Percentiles rank a stretch among this genome's conserved stretches.
phyloP scores from a whole-genome alignment of 2,888 invertebrate genomes.

The Orthonevra nobilis region DNA sequence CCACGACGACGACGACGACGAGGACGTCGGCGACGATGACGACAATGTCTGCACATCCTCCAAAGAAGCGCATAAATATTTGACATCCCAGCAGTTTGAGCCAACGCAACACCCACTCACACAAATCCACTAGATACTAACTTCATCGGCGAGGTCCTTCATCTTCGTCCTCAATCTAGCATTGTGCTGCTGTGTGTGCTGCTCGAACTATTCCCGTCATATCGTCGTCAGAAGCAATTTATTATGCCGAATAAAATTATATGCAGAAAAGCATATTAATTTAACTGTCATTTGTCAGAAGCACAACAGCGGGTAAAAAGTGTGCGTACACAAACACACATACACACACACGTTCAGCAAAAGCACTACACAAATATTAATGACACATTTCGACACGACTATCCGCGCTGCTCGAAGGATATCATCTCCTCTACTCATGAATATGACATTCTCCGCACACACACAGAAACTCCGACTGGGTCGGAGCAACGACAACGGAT shows the following conservation, averaged over 20 bases:
- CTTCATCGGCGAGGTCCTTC: conserved; percentile 49
- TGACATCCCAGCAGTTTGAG: conserved; percentile 22
- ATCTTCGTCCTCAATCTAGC: conserved; percentile 24
- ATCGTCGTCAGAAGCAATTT: conserved; percentile 67
- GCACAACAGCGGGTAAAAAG: conserved; percentile 25
- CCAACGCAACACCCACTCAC: conserved; percentile 4
- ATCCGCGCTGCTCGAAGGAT: too few relatives aligned
- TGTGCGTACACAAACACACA: neutral
- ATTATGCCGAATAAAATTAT: conserved; percentile 70
- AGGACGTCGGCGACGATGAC: neutral
- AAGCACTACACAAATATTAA: conserved; percentile 58
- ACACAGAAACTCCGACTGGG: conserved; percentile 22
- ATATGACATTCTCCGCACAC: conserved; percentile 55
- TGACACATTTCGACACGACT: conserved; percentile 23
- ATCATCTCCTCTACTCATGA: conserved; percentile 20
- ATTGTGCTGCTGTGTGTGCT: conserved; percentile 9
- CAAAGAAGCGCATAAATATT: conserved; percentile 62
- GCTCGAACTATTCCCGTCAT: conserved; percentile 26
- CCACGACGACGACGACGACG: neutral
- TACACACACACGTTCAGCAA: neutral
- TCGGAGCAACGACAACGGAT: too few relatives aligned
- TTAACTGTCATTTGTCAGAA: conserved; percentile 70
- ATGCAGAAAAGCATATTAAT: conserved; percentile 68
- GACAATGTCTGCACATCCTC: conserved; percentile 36
- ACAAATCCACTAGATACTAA: conserved; percentile 15